Percentiles rank a stretch among this genome's conserved stretches.
Evolutionary conservation across 92 coral and sea anemone genomes (phyloP).

Genomic region (Meandrina meandrites): DNA sequence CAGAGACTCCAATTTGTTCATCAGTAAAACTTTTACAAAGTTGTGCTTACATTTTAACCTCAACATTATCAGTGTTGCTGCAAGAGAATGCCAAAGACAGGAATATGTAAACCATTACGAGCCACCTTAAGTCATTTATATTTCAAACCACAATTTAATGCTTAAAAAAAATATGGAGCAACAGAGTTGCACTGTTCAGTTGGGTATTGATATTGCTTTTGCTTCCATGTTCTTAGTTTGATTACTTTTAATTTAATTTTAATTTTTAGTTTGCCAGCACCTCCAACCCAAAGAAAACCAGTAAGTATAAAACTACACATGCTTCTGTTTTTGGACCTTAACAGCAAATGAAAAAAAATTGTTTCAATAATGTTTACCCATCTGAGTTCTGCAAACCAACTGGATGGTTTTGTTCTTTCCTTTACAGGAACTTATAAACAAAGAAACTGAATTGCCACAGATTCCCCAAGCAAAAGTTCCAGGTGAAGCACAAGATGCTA

Average conservation of each 20-base stretch:
- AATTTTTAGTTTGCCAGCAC: slow-evolving; percentile 7
- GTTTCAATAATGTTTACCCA: neutral
- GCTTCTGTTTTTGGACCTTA: neutral
- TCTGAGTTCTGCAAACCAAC: neutral
- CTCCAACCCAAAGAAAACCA: slow-evolving; percentile 8
- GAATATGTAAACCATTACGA: too few relatives aligned
- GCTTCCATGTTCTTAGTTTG: neutral
- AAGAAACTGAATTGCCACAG: slow-evolving; percentile 25
- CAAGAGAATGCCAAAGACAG: too few relatives aligned
- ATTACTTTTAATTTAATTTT: neutral
- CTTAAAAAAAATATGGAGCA: too few relatives aligned
- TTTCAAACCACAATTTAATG: too few relatives aligned
- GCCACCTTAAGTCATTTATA: too few relatives aligned
- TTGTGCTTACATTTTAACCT: too few relatives aligned
- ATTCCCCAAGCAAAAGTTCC: slow-evolving; percentile 14
- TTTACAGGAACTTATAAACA: slow-evolving; percentile 3
- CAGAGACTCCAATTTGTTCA: too few relatives aligned
- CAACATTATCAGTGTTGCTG: too few relatives aligned
- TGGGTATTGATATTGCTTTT: neutral
- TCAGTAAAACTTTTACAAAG: too few relatives aligned
- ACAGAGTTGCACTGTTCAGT: too few relatives aligned
- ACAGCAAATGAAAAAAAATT: neutral
- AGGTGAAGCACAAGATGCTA: slow-evolving; percentile 16
- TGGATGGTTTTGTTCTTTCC: neutral
- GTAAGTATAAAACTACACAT: neutral